phyloP scores from a whole-genome alignment of 2,113 vertebrate species.

The Carollia perspicillata region DNA sequence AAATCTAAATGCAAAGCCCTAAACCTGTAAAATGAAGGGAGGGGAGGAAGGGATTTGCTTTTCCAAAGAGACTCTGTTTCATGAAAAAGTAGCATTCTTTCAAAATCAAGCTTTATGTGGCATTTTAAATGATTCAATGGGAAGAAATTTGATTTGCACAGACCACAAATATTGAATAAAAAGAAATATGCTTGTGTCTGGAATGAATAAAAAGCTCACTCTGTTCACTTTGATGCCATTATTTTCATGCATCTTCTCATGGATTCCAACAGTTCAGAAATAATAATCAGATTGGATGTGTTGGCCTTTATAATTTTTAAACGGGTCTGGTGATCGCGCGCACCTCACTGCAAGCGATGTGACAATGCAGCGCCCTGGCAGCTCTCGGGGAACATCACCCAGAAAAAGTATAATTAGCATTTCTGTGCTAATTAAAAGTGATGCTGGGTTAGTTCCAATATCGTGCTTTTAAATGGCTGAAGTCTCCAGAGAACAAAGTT shows the following conservation, averaged over 20 bases:
- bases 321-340: background rate
- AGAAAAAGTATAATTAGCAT: conserved; percentile 74
- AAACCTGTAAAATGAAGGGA: background rate
- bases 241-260: background rate
- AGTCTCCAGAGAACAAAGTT: conserved; percentile 60
- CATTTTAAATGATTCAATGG: conserved; percentile 30
- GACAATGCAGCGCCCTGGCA: conserved; percentile 50
- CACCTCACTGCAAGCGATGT: background rate
- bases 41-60: background rate
- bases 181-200: conserved; percentile 41
- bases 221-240: conserved; percentile 23
- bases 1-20: conserved; percentile 37
- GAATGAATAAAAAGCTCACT: conserved; percentile 20
- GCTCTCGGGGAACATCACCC: conserved; percentile 48
- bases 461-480: conserved; percentile 73
- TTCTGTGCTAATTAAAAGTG: conserved; percentile 77
- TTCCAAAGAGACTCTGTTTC: conserved; percentile 41
- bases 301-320: conserved; percentile 46
- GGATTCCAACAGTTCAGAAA: conserved; percentile 33
- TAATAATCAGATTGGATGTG: conserved; percentile 5
- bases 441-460: conserved; percentile 72
- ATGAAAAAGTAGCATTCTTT: conserved; percentile 29
- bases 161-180: conserved; percentile 46
- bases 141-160: conserved; percentile 46
- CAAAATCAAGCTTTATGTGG: conserved; percentile 1